Conservation (phyloP, 2,888 invertebrate species). For the Isoperla grammatica region DNA sequence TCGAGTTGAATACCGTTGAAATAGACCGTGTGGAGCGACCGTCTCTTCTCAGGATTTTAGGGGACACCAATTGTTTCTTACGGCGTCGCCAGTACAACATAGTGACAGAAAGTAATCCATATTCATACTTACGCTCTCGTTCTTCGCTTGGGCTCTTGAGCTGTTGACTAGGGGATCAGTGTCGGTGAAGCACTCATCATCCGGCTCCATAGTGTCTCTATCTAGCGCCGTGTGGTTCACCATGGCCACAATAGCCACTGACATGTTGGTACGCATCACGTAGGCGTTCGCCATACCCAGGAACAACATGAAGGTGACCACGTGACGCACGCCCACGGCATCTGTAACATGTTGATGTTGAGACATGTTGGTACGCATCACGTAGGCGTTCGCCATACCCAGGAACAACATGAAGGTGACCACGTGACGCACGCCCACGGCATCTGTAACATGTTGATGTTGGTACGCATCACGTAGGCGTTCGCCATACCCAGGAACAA, state of each 20-base stretch:
- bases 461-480: no score
- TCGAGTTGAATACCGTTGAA: no score
- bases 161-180: no score
- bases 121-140: no score
- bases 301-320: constrained; percentile 83
- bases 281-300: constrained; percentile 88
- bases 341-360: constrained; percentile 60
- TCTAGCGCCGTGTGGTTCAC: constrained; percentile 73
- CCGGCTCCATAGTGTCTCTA: constrained; percentile 44
- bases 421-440: constrained; percentile 69
- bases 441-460: constrained; percentile 62
- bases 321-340: constrained; percentile 68
- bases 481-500: constrained; percentile 87
- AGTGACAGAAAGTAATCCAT: no score
- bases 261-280: constrained; percentile 88
- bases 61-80: no score
- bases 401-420: constrained; percentile 85
- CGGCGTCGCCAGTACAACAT: no score
- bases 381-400: constrained; percentile 86
- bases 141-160: no score
- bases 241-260: constrained; percentile 87
- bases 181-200: constrained; percentile 54
- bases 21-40: no score
- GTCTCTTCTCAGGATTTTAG: no score
- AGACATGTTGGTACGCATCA: constrained; percentile 89